Evolutionary conservation across 2,888 invertebrate genomes (phyloP), one percentile per base, ranked within the genome.

Genomic region (Fabriciana adippe): DNA sequence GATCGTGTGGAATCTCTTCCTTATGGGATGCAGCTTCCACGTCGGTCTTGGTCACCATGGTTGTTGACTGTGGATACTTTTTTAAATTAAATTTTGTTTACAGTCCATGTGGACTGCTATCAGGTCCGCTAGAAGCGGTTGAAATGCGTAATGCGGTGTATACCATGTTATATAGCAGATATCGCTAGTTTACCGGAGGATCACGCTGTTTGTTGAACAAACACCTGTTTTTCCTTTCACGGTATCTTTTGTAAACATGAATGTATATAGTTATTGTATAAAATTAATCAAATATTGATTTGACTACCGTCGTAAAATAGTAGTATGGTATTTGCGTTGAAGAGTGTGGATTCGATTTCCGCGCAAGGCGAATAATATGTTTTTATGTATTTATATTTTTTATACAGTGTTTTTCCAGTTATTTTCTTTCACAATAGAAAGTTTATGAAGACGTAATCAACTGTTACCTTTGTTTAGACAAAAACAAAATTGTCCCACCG

Each of bases 1-100:
- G 91, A 67, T 88, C 90, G 55, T 90, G 90, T 0, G 89, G 82
- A 0, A 92, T 90, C 72, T 87, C 90, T 64, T 89, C 90, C 64
- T 78, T 79, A 6, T 57, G 71, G 47, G 74, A 71, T 5, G 78
- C 73, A 0, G 79, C 79, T 65, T 84, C 84, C 0, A 81, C 81
- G 50, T 91, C 92, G 51, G 78, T 81, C 54, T 76, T 75, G 48
- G 70, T 72, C 72, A 83, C 63, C 6, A 54, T 85, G 84, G 86
- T 89, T 18, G 77, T 79, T 35, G 61, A 60, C 16, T 51, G 26
- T 61, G 35, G n/a, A 35, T 50, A 21, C 4, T 53, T 53, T 31
- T 67, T 15, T 11, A 54, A 11, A 45, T 57, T 26, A 31, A 26
- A 54, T 65, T 14, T 65, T 63, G 35, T 26, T 62, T 18, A 64